phyloP scores from a whole-genome alignment of 2,113 vertebrate species.

The Carlito syrichta region DNA sequence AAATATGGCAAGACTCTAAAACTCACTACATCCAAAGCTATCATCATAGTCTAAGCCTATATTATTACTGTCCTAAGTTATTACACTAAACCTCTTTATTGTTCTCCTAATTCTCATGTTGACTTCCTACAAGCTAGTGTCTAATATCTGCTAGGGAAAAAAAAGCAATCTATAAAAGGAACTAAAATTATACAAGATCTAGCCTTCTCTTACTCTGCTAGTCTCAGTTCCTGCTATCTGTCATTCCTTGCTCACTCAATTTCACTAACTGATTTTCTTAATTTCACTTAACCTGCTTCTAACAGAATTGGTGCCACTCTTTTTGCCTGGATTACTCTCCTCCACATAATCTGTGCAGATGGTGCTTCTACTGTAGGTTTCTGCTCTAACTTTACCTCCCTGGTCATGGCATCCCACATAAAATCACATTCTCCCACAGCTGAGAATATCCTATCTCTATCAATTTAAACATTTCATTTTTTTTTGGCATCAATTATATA shows the following conservation, averaged over 20 bases:
- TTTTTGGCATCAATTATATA: neutral
- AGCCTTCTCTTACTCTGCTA: neutral
- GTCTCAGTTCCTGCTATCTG: neutral
- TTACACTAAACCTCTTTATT: neutral
- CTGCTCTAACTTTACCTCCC: neutral
- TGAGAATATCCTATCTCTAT: neutral
- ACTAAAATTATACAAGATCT: neutral
- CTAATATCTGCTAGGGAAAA: neutral
- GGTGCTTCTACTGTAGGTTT: neutral
- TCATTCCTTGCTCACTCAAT: neutral
- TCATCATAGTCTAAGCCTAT: neutral
- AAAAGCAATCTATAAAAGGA: neutral
- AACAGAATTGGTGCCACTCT: neutral
- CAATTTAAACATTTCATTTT: neutral
- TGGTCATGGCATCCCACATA: neutral
- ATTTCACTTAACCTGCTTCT: neutral
- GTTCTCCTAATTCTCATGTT: neutral
- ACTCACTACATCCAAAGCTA: neutral
- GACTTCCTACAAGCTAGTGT: neutral
- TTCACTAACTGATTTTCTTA: neutral
- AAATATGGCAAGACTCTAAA: neutral
- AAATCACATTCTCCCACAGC: neutral
- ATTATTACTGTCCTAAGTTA: neutral
- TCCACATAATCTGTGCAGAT: neutral
- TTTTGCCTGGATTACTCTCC: fast-evolving